These are phyloP conservation scores for Lymantria monacha DNA, from an alignment of 2,888 invertebrate genomes.

Conservation along the genomic window DNA sequence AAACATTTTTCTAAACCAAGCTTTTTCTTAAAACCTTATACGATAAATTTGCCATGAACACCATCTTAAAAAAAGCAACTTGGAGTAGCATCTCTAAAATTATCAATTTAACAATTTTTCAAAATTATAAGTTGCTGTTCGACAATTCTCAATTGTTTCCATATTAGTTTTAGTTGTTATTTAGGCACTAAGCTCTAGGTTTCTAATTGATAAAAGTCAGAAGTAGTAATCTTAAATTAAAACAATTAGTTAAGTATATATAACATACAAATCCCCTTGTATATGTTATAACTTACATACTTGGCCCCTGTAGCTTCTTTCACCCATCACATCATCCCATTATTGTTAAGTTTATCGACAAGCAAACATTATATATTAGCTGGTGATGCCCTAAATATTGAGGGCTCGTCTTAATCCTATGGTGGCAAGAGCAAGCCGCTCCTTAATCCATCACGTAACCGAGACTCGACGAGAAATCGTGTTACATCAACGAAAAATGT, in stretches of 20 bases:
- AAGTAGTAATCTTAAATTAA: not conserved
- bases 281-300: slow-evolving; percentile 28
- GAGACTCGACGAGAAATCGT: slow-evolving; percentile 81
- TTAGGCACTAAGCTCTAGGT: too few species aligned
- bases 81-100: too few species aligned
- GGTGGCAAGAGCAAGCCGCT: slow-evolving; percentile 72
- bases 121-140: too few species aligned
- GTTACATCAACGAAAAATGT: slow-evolving; percentile 84
- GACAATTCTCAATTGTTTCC: too few species aligned
- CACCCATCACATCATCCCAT: slow-evolving; percentile 49
- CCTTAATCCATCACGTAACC: slow-evolving; percentile 83
- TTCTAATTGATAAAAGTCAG: not conserved
- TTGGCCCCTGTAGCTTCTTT: slow-evolving; percentile 36
- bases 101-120: too few species aligned
- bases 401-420: slow-evolving; percentile 72
- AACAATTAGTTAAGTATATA: not conserved
- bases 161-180: too few species aligned
- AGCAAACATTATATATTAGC: slow-evolving; percentile 77
- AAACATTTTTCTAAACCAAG: too few species aligned
- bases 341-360: slow-evolving; percentile 70
- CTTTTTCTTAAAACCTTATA: too few species aligned
- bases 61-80: too few species aligned
- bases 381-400: slow-evolving; percentile 74
- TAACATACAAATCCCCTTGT: slow-evolving; percentile 18
- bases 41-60: too few species aligned